Conservation (phyloP, 2,888 invertebrate genomes). For the Harmothoe impar region DNA sequence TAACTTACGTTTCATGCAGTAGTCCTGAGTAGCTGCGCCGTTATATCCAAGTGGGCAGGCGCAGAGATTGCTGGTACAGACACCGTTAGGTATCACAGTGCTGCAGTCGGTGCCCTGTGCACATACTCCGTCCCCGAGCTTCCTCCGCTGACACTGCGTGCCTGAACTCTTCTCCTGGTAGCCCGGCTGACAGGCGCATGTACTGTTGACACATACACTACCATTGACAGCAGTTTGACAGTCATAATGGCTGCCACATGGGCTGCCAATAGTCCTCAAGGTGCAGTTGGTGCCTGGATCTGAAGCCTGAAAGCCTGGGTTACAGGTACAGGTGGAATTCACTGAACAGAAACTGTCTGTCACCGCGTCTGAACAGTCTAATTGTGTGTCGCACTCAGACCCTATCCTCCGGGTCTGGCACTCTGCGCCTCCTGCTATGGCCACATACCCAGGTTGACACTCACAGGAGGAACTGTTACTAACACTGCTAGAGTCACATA, state of each 20-base stretch:
- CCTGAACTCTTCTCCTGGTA: not conserved
- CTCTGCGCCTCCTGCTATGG: not conserved
- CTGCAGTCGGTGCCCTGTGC: not conserved
- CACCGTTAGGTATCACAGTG: not conserved
- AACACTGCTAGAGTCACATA: constrained; percentile 58
- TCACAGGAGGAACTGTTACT: constrained; percentile 49
- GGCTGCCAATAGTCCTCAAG: not conserved
- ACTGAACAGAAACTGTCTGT: constrained; percentile 24
- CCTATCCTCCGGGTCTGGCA: not conserved
- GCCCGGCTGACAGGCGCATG: not conserved
- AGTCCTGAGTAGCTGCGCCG: not conserved
- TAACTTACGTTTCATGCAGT: constrained; percentile 3
- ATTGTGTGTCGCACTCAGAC: not conserved
- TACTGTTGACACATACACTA: not conserved
- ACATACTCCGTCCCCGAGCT: not conserved
- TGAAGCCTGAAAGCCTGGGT: not conserved
- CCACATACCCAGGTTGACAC: constrained; percentile 64
- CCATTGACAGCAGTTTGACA: constrained; percentile 20
- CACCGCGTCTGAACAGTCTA: not conserved
- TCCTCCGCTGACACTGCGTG: not conserved
- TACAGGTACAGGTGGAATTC: constrained; percentile 5
- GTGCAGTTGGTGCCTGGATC: constrained; percentile 10
- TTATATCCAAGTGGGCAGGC: constrained; percentile 10
- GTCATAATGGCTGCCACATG: not conserved
- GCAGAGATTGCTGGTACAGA: not conserved